Conservation (phyloP, 2,888 invertebrate species). For the Lasioglossum malachurum region DNA sequence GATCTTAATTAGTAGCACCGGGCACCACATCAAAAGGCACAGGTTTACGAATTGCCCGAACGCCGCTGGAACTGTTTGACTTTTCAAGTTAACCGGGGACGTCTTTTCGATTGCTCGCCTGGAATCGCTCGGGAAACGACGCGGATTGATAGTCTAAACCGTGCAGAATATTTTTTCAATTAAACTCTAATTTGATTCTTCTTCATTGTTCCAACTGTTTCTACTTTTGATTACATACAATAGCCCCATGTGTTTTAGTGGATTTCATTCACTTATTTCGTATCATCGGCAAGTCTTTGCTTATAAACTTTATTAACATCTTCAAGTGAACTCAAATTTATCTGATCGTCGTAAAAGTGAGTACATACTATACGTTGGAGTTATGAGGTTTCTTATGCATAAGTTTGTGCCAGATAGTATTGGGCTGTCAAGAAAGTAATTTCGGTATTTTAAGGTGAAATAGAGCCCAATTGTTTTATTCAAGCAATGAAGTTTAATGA, state of each 20-base stretch:
- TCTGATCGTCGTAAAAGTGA: no score
- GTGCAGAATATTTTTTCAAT: background rate
- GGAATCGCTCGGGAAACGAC: background rate
- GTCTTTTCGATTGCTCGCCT: constrained; percentile 8
- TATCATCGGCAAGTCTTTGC: no score
- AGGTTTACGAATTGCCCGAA: constrained; percentile 2
- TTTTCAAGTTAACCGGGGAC: constrained; percentile 20
- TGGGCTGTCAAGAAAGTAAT: no score
- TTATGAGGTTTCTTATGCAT: no score
- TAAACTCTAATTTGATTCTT: background rate
- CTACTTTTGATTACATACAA: background rate
- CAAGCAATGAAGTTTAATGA: no score
- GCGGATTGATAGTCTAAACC: background rate
- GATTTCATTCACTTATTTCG: background rate
- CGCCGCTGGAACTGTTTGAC: constrained; percentile 39
- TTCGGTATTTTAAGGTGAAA: no score
- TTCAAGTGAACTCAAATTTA: no score
- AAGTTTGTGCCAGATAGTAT: no score
- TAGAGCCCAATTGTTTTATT: no score
- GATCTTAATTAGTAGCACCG: constrained; percentile 66
- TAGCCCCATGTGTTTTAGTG: background rate
- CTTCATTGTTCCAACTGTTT: background rate
- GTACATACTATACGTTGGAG: no score
- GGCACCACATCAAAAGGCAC: constrained; percentile 47
- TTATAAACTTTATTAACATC: no score